phyloP scores from a whole-genome alignment of 2,113 vertebrate species.

The Enhydra lutris region DNA sequence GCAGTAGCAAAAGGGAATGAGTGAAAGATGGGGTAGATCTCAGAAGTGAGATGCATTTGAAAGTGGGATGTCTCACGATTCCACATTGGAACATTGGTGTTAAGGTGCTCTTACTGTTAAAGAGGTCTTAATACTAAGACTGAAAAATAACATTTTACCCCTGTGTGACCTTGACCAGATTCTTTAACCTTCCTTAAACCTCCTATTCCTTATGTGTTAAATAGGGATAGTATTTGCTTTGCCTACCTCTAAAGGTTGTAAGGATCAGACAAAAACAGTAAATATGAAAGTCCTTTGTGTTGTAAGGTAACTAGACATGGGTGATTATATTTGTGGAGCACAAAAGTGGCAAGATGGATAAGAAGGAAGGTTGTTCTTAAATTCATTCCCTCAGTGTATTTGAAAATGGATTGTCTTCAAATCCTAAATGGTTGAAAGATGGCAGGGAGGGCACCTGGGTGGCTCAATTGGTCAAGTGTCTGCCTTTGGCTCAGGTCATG shows the following conservation, averaged over 20 bases:
- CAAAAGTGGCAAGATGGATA: not conserved
- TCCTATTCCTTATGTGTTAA: constrained; percentile 1
- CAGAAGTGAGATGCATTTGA: not conserved
- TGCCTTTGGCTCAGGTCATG: no score
- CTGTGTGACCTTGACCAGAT: not conserved
- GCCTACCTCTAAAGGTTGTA: not conserved
- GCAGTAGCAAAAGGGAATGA: not conserved
- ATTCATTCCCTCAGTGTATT: not conserved
- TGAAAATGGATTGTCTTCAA: not conserved
- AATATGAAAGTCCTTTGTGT: not conserved
- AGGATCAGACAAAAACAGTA: not conserved
- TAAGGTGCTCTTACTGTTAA: not conserved
- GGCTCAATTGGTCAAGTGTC: no score
- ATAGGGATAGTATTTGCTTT: not conserved
- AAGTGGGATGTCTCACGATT: not conserved
- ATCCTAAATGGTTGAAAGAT: not conserved
- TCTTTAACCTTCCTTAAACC: not conserved
- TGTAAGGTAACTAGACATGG: not conserved
- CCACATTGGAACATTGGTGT: not conserved
- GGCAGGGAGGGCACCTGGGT: not conserved
- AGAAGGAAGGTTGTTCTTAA: not conserved
- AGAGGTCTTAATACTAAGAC: not conserved
- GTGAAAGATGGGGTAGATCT: not conserved
- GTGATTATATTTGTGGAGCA: not conserved
- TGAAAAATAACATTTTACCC: not conserved